Conservation (phyloP, 2,888 invertebrate species). For the Catocala fraxini region DNA sequence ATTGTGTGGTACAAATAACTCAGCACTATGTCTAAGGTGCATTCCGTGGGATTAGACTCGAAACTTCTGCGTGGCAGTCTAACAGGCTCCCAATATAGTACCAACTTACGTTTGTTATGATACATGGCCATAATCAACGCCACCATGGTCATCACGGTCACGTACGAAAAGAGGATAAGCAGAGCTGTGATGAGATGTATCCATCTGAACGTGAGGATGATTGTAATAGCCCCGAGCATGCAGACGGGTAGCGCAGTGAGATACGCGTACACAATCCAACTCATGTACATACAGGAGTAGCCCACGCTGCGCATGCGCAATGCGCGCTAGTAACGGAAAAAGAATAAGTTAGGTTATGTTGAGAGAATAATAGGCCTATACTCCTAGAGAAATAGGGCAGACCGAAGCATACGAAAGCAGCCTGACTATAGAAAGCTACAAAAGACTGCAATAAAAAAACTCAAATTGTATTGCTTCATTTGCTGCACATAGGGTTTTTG, state of each 20-base stretch:
- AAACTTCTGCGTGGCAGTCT: no score
- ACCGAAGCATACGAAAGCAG: no score
- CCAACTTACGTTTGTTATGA: conserved; percentile 64
- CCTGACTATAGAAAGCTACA: no score
- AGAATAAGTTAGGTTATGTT: no score
- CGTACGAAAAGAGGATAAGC: conserved; percentile 65
- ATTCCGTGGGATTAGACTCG: no score
- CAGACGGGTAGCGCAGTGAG: conserved; percentile 71
- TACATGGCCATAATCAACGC: conserved; percentile 79
- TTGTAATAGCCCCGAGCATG: conserved; percentile 64
- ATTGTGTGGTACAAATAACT: no score
- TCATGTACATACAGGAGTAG: conserved; percentile 68
- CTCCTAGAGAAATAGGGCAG: no score
- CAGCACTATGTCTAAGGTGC: no score
- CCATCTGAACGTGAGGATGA: conserved; percentile 79
- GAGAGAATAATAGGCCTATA: no score
- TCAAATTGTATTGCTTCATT: no score
- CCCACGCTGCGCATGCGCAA: conserved; percentile 71
- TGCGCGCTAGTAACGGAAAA: conserved; percentile 58
- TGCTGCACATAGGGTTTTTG: no score
- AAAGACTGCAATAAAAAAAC: no score
- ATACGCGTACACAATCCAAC: conserved; percentile 72
- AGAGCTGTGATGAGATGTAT: conserved; percentile 70
- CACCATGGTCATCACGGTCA: conserved; percentile 72
- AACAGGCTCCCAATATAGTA: neutral